Conservation (phyloP, 1,140 invertebrate genomes). For the Saccostrea glomerata region DNA sequence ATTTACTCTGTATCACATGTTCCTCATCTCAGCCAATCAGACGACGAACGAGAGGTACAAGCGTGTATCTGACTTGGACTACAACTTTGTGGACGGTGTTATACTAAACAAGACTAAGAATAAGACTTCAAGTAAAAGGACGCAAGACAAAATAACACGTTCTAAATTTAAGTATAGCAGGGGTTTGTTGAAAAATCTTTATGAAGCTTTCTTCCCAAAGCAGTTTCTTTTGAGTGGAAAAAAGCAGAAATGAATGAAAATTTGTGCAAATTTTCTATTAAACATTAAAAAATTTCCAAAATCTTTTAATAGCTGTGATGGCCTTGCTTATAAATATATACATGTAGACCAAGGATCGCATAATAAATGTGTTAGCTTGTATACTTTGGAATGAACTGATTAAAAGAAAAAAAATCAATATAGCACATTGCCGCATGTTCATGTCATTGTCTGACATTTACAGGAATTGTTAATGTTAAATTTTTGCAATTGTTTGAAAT, state of each 20-base stretch:
- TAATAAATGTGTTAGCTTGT: too few species aligned
- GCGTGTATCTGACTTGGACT: conserved; percentile 49
- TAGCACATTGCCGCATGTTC: too few species aligned
- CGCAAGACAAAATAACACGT: not conserved
- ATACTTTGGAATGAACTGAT: too few species aligned
- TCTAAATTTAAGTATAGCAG: conserved; percentile 63
- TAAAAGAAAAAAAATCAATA: too few species aligned
- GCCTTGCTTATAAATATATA: too few species aligned
- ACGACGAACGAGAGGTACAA: conserved; percentile 76
- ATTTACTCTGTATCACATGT: conserved; percentile 72
- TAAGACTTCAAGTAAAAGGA: conserved; percentile 39
- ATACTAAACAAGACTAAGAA: not conserved
- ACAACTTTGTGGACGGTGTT: not conserved
- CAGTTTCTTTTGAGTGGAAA: not conserved
- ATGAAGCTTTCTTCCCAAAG: conserved; percentile 65
- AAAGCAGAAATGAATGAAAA: not conserved
- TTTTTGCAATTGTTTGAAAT: too few species aligned
- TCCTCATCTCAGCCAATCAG: conserved; percentile 71
- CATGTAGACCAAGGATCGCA: too few species aligned
- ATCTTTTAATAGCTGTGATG: too few species aligned
- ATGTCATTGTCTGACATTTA: too few species aligned
- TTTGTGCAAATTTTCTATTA: too few species aligned
- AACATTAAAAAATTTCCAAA: too few species aligned
- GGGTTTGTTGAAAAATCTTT: conserved; percentile 68
- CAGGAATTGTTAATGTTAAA: too few species aligned